Base-by-base conservation (phyloP, 2,888 invertebrate genomes). In the Electrophaes corylata region DNA sequence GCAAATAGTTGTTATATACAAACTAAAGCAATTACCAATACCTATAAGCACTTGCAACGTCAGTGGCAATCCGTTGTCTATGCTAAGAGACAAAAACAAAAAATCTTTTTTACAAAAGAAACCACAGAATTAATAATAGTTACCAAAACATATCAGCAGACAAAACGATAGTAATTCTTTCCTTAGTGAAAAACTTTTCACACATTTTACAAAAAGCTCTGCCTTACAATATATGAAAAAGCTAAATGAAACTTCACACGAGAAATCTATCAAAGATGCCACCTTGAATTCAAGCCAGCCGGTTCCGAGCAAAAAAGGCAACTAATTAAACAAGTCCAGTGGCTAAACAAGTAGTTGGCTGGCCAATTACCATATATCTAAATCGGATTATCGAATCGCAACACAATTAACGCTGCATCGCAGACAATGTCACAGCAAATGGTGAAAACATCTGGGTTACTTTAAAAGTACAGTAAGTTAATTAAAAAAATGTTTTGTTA, bases 391-490 rank as follows among this genome's bases (percentile, higher is more conserved):
- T 76, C 73, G 72, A 67, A 75, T 59, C 64, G 67, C 74, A 71
- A 73, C 71, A 77, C 77, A 83, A 86, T 86, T 83, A 86, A 83
- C 83, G 75, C 70, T 72, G 81, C 79, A 78, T 76, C 71, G 75
- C 73, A 61, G 58, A 64, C 62, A 50, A 29, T 47, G 39, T 29
- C 51, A 44, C 55, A 56, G 60, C 35, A 44, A n/a, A 20, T 12
- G 5, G 10, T 5, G 11, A 37, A 4, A 29, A 29, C 26, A 51
- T 8, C 53, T 45, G 45, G 33, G n/a, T 40, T n/a, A 35, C 40
- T 54, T 29, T 39, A 14, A 1, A 1, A 4, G 2, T 12, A 5
- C 8, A 41, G 6, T 1, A 11, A 41, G 1, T 12, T 40, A 19
- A 18, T 39, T 0, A 39, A 2, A 31, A n/a, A 11, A 31, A 31